phyloP scores from a whole-genome alignment of 2,113 vertebrate genomes.

The Eretmodus cyanostictus region DNA sequence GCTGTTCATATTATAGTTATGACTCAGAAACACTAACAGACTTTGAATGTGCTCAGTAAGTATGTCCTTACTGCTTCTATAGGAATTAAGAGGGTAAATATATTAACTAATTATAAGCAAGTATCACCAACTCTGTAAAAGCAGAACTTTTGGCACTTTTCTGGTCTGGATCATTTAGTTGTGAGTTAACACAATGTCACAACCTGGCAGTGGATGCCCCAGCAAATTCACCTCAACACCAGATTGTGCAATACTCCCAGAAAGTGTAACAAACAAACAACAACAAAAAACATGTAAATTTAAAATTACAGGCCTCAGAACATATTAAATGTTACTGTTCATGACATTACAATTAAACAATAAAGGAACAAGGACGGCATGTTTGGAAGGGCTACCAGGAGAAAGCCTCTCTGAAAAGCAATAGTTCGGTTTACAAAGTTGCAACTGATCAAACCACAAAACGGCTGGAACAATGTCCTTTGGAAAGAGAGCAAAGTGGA shows the following conservation, averaged over 20 bases:
- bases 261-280: neutral
- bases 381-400: neutral
- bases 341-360: neutral
- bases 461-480: neutral
- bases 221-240: neutral
- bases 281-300: neutral
- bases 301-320: neutral
- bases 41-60: neutral
- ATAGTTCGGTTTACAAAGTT: neutral
- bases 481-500: neutral
- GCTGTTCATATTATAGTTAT: neutral
- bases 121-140: neutral
- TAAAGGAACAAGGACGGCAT: rapidly evolving
- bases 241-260: neutral
- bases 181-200: neutral
- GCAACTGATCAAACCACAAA: rapidly evolving
- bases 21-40: neutral
- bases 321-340: neutral
- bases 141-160: neutral
- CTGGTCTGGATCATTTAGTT: neutral
- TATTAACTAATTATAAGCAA: neutral
- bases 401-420: neutral
- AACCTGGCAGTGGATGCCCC: neutral
- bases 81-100: neutral
- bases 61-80: neutral